Percentiles rank a stretch among this genome's conserved stretches.
These are phyloP conservation scores for Tetrao urogallus DNA, from an alignment of 2,113 vertebrate species.

Conservation along the genomic window DNA sequence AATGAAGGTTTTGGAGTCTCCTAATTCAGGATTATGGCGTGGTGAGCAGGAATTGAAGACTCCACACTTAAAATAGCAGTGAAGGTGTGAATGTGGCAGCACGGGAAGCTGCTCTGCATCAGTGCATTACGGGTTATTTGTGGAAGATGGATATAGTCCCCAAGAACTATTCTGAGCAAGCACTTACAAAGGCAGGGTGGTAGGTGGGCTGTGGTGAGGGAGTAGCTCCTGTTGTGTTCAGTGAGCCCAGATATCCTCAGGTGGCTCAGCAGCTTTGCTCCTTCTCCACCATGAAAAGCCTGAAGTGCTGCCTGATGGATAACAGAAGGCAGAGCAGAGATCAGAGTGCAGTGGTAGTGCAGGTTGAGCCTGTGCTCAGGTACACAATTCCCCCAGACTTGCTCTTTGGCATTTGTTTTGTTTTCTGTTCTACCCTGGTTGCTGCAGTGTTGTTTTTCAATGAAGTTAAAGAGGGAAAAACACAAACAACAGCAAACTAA, in stretches of 20 bases:
- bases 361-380: background rate
- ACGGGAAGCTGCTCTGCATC: background rate
- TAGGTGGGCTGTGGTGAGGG: background rate
- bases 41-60: background rate
- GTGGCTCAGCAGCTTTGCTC: constrained; percentile 3
- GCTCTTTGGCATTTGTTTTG: background rate
- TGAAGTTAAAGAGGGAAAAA: background rate
- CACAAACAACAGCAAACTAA: background rate
- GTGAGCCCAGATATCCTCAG: background rate
- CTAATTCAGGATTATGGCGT: background rate
- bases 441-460: background rate
- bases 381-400: background rate
- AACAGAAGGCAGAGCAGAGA: background rate
- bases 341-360: background rate
- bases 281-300: background rate
- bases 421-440: background rate
- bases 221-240: constrained; percentile 5
- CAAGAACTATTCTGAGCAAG: background rate
- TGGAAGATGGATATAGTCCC: background rate
- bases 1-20: background rate
- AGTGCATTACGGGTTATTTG: background rate
- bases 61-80: background rate
- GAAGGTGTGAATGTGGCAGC: background rate
- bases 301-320: background rate
- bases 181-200: background rate